A percentile compares a stretch with the other conserved stretches of the same genome.
Conservation (phyloP, 2,888 invertebrate species). For the Bellardia pandia region DNA sequence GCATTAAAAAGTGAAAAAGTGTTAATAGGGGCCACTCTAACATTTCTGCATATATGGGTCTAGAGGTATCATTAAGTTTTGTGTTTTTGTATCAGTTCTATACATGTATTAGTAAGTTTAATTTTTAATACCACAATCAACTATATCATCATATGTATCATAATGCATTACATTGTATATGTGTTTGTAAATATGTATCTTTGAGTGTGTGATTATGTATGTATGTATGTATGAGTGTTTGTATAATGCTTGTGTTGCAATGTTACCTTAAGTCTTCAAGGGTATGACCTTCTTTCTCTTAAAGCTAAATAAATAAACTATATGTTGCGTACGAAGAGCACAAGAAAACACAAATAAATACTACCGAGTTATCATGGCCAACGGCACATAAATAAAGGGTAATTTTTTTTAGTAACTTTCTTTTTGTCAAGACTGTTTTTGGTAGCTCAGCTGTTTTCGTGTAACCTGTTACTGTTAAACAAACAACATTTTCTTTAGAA, state of each 20-base stretch:
- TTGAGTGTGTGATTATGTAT: background rate
- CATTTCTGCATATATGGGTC: no score
- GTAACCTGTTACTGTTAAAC: no score
- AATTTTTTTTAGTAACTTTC: background rate
- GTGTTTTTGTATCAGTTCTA: background rate
- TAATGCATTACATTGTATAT: background rate
- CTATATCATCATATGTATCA: slow-evolving; percentile 33
- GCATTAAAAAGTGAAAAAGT: no score
- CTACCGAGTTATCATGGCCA: slow-evolving; percentile 19
- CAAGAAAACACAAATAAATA: background rate
- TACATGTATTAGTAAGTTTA: slow-evolving; percentile 14
- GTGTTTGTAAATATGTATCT: background rate
- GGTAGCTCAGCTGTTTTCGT: no score
- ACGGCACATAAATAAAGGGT: background rate
- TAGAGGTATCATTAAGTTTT: no score
- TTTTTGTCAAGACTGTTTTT: no score
- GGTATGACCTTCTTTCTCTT: slow-evolving; percentile 69
- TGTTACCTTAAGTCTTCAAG: slow-evolving; percentile 68
- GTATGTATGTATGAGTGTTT: background rate
- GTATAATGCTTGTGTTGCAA: slow-evolving; percentile 8
- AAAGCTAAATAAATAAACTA: slow-evolving; percentile 63
- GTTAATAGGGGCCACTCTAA: no score
- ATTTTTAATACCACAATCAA: background rate
- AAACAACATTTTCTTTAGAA: no score
- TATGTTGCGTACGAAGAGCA: background rate